Percentiles rank a stretch among this genome's conserved stretches.
Conservation (phyloP, 1,140 invertebrate species). For the Nymphalis io region DNA sequence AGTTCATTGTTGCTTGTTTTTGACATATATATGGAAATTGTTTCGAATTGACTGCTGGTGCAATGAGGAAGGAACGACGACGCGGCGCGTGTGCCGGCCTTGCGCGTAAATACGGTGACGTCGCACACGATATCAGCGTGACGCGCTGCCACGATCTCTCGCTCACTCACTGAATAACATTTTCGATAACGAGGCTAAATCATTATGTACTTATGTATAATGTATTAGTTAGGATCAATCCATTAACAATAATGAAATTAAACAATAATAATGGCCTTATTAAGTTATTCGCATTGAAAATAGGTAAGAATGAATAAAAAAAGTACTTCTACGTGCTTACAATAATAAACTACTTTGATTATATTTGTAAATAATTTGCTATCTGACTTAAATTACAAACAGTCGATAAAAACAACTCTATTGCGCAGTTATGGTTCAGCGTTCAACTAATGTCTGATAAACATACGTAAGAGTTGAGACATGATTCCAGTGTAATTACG, state of each 20-base stretch:
- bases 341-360: background rate
- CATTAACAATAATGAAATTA: constrained; percentile 13
- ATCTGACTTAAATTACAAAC: constrained; percentile 28
- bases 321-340: background rate
- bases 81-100: constrained; percentile 54
- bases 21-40: background rate
- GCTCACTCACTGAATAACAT: constrained; percentile 34
- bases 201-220: constrained; percentile 17
- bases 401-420: constrained; percentile 34
- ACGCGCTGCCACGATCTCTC: constrained; percentile 45
- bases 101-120: constrained; percentile 60
- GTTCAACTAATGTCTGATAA: constrained; percentile 35
- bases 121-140: constrained; percentile 55
- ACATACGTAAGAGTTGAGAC: constrained; percentile 24
- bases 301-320: background rate
- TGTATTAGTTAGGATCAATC: constrained; percentile 17
- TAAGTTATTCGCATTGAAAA: constrained; percentile 7
- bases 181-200: constrained; percentile 36
- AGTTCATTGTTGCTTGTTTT: background rate
- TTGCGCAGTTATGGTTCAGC: constrained; percentile 39
- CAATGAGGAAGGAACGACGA: constrained; percentile 46
- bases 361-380: constrained; percentile 25
- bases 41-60: constrained; percentile 26
- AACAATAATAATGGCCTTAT: constrained; percentile 7
- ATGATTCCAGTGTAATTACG: constrained; percentile 6